Evolutionary conservation across 1,140 invertebrate species (phyloP).

Genomic region (Ostrea edulis): DNA sequence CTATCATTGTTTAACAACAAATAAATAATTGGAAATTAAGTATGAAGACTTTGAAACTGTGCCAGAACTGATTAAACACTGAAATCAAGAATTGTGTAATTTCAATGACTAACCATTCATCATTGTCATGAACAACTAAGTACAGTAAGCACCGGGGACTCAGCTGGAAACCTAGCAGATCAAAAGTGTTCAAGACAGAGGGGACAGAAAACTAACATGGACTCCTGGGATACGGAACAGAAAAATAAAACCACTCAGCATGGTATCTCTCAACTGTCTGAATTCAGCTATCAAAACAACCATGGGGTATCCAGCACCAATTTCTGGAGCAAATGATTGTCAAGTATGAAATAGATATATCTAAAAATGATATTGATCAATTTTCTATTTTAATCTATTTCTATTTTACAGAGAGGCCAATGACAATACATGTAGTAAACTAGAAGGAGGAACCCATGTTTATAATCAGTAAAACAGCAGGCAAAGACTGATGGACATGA

Average conservation of each 20-base stretch:
- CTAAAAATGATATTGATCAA: too few relatives aligned
- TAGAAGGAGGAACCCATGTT: too few relatives aligned
- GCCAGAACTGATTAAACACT: conserved; percentile 3
- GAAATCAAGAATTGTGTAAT: conserved; percentile 16
- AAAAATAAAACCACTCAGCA: background rate
- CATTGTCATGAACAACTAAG: background rate
- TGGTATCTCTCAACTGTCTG: background rate
- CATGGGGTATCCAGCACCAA: too few relatives aligned
- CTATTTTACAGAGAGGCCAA: too few relatives aligned
- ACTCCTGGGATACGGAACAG: background rate
- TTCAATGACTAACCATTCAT: background rate
- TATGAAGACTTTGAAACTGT: conserved; percentile 14
- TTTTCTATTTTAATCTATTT: too few relatives aligned
- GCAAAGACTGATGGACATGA: too few relatives aligned
- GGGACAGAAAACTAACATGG: background rate
- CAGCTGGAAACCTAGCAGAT: background rate
- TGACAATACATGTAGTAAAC: too few relatives aligned
- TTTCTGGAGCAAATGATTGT: too few relatives aligned
- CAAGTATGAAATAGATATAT: too few relatives aligned
- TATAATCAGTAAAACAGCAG: too few relatives aligned
- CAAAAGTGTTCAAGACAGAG: background rate
- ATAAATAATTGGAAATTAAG: background rate
- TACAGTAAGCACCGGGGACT: background rate
- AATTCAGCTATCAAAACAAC: background rate
- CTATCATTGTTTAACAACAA: conserved; percentile 1